Evolutionary conservation across 1,140 invertebrate species (phyloP), one percentile per base, ranked within the genome.

Genomic region (Temnothorax longispinosus): DNA sequence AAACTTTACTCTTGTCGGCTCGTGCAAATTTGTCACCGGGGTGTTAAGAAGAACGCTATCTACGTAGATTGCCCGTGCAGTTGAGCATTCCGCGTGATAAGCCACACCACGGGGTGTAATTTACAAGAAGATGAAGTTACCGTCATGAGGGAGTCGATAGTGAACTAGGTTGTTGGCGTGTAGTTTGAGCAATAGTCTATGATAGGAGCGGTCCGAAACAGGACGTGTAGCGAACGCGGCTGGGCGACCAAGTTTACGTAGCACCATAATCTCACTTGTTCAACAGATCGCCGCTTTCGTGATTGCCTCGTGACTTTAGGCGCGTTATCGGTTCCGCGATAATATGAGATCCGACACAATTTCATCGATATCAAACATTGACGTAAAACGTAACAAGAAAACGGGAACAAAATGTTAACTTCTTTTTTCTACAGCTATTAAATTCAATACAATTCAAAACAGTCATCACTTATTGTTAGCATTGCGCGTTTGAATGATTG

Each of bases 91-190:
- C 47, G 54, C 38, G 27, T 60, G 80, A 84, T 84, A 75, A 84
- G 13, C 56, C n/a, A 75, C 71, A 84, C 71, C 69, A 44, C 80
- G 41, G 58, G 38, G 78, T 74, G 88, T 85, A 86, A 89, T 76
- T 78, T 62, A 60, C 50, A 67, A 54, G 27, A 81, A 80, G 90
- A 86, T 90, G 72, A 90, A 90, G 85, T 90, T 91, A 87, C 82
- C 67, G 50, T 38, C 85, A 84, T 62, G 56, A 65, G 76, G 65
- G 44, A 84, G 35, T 64, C 71, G 50, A 71, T 80, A 62, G 85
- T 76, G 35, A 44, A 60, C 67, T 67, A 67, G 77, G 84, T 88
- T 88, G 88, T 89, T 87, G 86, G 86, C 81, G 56, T 60, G 32
- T 77, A 69, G 71, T 44, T 56, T 69, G 67, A 84, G 85, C 84